Evolutionary conservation across 1,140 invertebrate genomes (phyloP), one percentile per base, ranked within the genome.

Genomic region (Venustaconcha ellipsiformis): DNA sequence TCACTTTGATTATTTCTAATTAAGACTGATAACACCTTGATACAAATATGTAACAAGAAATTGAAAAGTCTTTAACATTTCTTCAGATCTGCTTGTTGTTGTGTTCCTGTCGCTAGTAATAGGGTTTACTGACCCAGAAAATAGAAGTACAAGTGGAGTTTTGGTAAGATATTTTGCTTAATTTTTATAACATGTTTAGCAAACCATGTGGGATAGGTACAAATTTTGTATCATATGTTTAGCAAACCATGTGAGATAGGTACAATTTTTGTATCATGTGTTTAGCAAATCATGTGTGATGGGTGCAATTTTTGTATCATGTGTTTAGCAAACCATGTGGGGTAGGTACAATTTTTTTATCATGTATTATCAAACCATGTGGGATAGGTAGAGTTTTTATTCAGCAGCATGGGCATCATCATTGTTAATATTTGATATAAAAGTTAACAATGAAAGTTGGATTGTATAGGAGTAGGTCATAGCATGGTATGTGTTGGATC

Each of bases 11-110:
- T 48, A 8, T 48, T 48, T 48, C 37, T 26, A 20, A 63, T 26
- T 4, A 3, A 30, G 26, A 30, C n/a, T n/a, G n/a, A 63, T 20
- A 26, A 15, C 12, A 17, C 17, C 1, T 63, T 14, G 12, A 2
- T 18, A 62, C 26, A 30, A 30, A 62, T n/a, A 37, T 37, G 8
- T 20, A 18, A 66, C 18, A 37, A 20, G 17, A 66, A 66, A 23
- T 17, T 17, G 20, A 17, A n/a, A 26, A 20, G 62, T 72, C 82
- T 70, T 85, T 84, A 78, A 80, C 77, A 59, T 8, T 17, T 37
- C 30, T 12, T 70, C 67, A 88, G 86, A 88, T 83, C 72, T 88
- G 64, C 63, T 88, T n/a, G 60, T 87, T 59, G 84, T 88, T 83
- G 87, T 87, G 20, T 68, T 86, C 13, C 66, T 86, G 14, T 78